phyloP scores from a whole-genome alignment of 2,797 vertebrate species.

The Semaprochilodus insignis region DNA sequence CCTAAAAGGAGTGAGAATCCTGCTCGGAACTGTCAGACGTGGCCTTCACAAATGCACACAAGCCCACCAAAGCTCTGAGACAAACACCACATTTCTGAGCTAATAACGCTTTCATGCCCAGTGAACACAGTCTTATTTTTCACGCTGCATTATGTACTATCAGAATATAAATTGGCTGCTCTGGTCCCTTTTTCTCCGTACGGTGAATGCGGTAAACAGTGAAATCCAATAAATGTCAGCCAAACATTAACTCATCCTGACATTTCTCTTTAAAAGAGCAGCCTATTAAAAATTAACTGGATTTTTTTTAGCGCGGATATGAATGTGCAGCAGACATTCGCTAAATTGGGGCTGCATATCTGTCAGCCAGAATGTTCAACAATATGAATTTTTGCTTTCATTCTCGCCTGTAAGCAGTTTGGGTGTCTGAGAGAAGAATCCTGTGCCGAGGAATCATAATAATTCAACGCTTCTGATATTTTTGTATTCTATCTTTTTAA shows the following conservation, averaged over 20 bases:
- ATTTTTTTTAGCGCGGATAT: slow-evolving; percentile 65
- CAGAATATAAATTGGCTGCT: slow-evolving; percentile 72
- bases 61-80: slow-evolving; percentile 70
- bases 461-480: not conserved
- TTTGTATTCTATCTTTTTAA: slow-evolving; percentile 5
- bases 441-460: not conserved
- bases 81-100: slow-evolving; percentile 70
- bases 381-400: slow-evolving; percentile 25
- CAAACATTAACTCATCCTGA: slow-evolving; percentile 79
- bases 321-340: slow-evolving; percentile 57
- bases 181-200: slow-evolving; percentile 67
- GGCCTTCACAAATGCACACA: slow-evolving; percentile 31
- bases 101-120: slow-evolving; percentile 75
- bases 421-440: too few relatives aligned
- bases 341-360: slow-evolving; percentile 37
- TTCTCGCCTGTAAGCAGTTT: not conserved
- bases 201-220: slow-evolving; percentile 80
- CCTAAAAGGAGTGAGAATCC: too few relatives aligned
- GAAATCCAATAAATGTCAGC: slow-evolving; percentile 81
- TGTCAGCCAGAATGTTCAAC: slow-evolving; percentile 26
- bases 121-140: slow-evolving; percentile 76
- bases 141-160: slow-evolving; percentile 72
- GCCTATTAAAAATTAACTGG: slow-evolving; percentile 75
- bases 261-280: slow-evolving; percentile 76
- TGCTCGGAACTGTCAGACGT: too few relatives aligned